Conservation (phyloP, 1,140 invertebrate genomes). For the Leptinotarsa lineolata region DNA sequence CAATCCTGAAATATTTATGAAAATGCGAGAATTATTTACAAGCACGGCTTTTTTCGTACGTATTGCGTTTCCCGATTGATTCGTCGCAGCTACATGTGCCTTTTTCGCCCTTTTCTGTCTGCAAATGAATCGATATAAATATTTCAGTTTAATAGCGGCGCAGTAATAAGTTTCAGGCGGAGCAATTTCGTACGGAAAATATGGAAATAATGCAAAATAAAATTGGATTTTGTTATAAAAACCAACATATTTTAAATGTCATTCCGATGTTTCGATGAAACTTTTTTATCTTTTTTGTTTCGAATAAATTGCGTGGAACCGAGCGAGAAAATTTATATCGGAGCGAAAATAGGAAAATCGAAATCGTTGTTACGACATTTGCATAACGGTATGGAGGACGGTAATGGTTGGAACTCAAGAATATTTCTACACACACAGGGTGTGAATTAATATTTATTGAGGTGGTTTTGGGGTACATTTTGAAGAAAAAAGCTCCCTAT, state of each 20-base stretch:
- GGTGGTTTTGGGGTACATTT: too few species aligned
- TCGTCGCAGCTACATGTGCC: slow-evolving; percentile 28
- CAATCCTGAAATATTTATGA: slow-evolving; percentile 43
- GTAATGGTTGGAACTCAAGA: too few species aligned
- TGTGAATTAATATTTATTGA: too few species aligned
- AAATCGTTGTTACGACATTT: neutral
- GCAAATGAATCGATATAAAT: slow-evolving; percentile 42
- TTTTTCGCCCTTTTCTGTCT: slow-evolving; percentile 34
- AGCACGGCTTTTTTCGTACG: slow-evolving; percentile 37
- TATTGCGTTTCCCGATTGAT: slow-evolving; percentile 44
- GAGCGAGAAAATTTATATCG: slow-evolving; percentile 18
- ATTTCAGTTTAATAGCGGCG: slow-evolving; percentile 42
- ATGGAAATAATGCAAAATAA: slow-evolving; percentile 40
- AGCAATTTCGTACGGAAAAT: slow-evolving; percentile 38
- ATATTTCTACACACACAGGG: too few species aligned
- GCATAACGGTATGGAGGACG: too few species aligned
- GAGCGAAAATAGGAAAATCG: slow-evolving; percentile 18
- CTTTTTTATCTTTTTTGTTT: neutral
- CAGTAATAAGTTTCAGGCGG: slow-evolving; percentile 38
- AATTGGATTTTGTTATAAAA: slow-evolving; percentile 39
- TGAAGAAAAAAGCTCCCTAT: too few species aligned
- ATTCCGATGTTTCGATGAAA: slow-evolving; percentile 26
- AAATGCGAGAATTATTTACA: slow-evolving; percentile 37
- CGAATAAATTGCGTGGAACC: slow-evolving; percentile 22
- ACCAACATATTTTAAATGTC: slow-evolving; percentile 35